Evolutionary conservation across 2,888 invertebrate species (phyloP), one percentile per base, ranked within the genome.

Genomic region (Dynastes grantii): DNA sequence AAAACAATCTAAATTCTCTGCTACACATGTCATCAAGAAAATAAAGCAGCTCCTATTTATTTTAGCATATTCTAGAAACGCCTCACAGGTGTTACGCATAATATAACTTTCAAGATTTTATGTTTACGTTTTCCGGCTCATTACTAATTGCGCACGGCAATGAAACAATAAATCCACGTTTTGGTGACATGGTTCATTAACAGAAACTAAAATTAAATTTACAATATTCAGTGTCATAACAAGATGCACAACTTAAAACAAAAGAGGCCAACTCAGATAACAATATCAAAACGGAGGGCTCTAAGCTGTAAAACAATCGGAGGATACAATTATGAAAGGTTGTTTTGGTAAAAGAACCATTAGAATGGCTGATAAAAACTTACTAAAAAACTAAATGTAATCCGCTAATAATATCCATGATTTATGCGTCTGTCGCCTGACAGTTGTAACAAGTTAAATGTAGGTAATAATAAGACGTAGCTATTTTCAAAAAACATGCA

Each of bases 401-500:
- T 32, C 6, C 11, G 9, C 63, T 63, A 63, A 63, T 63, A 63
- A 63, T 63, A 63, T 63, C 32, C 22, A 9, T 63, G 63, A 63
- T 63, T 63, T 63, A 63, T 13, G 55, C 16, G 29, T 11, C 29
- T 5, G 27, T 63, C 63, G 63, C 27, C 63, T 11, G 11, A 27
- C 27, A 13, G 27, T 29, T 13, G 63, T 63, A 63, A 13, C 9
- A 27, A 29, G 32, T 32, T 63, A 63, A 9, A 63, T 55, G 55
- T 55, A 22, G 55, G n/a, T 55, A 55, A 55, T 63, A 63, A 63
- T 63, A 8, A 63, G 32, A 63, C 11, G 63, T 27, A 63, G 22
- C 32, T 63, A 32, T 63, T 63, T 63, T 63, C 13, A 32, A 32
- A 32, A 63, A 63, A 63, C 29, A 63, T 63, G 63, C 63, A 63